phyloP scores from a whole-genome alignment of 2,797 vertebrate species.

The Graptemys geographica region DNA sequence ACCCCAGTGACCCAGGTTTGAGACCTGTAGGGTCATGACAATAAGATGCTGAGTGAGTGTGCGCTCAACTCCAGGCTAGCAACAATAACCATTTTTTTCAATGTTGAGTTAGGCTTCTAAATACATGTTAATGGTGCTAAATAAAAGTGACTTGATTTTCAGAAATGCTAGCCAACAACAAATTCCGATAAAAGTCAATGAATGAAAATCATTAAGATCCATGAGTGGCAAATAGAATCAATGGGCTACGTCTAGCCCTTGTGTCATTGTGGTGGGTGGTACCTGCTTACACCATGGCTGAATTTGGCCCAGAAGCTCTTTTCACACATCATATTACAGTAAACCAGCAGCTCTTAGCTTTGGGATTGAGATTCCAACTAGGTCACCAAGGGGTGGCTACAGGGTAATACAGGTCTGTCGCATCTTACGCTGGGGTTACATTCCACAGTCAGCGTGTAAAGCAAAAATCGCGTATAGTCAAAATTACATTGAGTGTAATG shows the following conservation, averaged over 20 bases:
- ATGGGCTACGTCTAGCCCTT: background rate
- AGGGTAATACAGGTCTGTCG: background rate
- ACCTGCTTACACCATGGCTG: background rate
- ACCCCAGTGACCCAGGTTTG: background rate
- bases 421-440: too few species aligned
- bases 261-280: background rate
- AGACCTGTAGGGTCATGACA: too few species aligned
- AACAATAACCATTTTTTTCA: slow-evolving; percentile 37
- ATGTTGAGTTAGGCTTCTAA: slow-evolving; percentile 9
- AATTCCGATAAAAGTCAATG: slow-evolving; percentile 9
- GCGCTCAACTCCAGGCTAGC: slow-evolving; percentile 39
- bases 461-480: too few species aligned
- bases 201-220: slow-evolving; percentile 11
- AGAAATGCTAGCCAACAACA: background rate
- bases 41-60: background rate
- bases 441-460: too few species aligned
- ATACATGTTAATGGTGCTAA: slow-evolving; percentile 29
- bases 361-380: background rate
- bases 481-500: too few species aligned
- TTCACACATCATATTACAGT: background rate
- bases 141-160: slow-evolving; percentile 30
- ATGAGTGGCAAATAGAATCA: slow-evolving; percentile 15
- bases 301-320: background rate
- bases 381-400: background rate
- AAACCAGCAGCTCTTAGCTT: background rate